Evolutionary conservation across 2,113 vertebrate genomes (phyloP).

Genomic region (Podarcis raffonei): DNA sequence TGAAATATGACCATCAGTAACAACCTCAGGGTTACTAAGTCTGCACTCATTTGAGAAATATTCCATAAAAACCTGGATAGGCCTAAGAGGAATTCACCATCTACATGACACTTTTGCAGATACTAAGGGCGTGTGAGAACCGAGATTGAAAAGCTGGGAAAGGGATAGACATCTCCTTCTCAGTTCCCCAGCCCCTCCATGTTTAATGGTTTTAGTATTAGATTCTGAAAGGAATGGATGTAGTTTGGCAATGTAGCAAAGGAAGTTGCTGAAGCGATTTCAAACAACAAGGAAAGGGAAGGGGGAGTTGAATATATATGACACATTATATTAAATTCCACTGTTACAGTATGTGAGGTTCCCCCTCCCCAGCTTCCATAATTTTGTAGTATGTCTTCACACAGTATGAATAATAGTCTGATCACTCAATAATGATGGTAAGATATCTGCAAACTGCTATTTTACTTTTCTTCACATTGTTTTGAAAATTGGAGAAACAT

Average conservation of each 20-base stretch:
- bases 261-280: not conserved
- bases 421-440: not conserved
- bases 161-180: not conserved
- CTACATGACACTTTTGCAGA: fast-evolving
- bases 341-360: not conserved
- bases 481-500: not conserved
- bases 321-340: not conserved
- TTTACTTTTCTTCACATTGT: not conserved
- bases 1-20: constrained; percentile 7
- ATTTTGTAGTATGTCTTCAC: not conserved
- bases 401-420: not conserved
- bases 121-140: constrained; percentile 1
- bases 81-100: not conserved
- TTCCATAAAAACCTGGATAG: constrained; percentile 19
- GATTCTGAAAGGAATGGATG: no score
- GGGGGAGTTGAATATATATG: not conserved
- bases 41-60: not conserved
- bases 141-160: not conserved
- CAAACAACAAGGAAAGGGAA: not conserved
- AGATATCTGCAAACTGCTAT: not conserved
- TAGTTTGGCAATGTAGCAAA: not conserved
- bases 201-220: not conserved
- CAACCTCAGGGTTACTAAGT: not conserved
- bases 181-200: no score
- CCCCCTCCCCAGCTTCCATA: not conserved